Percentiles rank a stretch among this genome's conserved stretches.
phyloP scores from a whole-genome alignment of 1,140 invertebrate species.

The Eupeodes corollae region DNA sequence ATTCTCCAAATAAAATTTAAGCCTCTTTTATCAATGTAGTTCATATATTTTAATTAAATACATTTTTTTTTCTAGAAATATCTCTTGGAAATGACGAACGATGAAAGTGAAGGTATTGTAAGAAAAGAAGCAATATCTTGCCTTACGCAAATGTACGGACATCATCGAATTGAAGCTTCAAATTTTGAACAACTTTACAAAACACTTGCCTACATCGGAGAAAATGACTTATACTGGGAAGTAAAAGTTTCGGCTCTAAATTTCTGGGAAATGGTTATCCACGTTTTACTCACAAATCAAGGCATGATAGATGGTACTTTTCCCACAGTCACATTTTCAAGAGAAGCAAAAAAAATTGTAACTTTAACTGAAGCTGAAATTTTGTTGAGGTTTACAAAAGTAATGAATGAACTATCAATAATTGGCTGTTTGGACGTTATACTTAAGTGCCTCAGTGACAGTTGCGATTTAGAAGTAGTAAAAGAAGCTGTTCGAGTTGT shows the following conservation, averaged over 20 bases:
- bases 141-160: conserved; percentile 52
- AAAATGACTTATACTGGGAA: conserved; percentile 66
- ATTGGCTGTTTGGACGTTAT: conserved; percentile 57
- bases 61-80: conserved; percentile 45
- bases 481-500: conserved; percentile 47
- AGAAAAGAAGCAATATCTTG: conserved; percentile 56
- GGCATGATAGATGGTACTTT: conserved; percentile 69
- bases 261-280: conserved; percentile 59
- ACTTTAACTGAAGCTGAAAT: conserved; percentile 55
- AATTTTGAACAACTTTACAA: conserved; percentile 42
- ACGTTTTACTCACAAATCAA: conserved; percentile 52
- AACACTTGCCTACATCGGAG: conserved; percentile 49
- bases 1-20: not conserved
- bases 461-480: conserved; percentile 58
- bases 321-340: conserved; percentile 65
- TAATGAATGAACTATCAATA: conserved; percentile 49
- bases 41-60: conserved; percentile 4
- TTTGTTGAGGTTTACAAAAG: conserved; percentile 50
- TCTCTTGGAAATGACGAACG: conserved; percentile 47
- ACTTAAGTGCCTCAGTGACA: conserved; percentile 51
- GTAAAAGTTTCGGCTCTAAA: conserved; percentile 56
- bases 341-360: conserved; percentile 63
- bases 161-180: conserved; percentile 44
- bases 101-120: conserved; percentile 63
- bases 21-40: not conserved